These are phyloP conservation scores for Anolis carolinensis DNA, from an alignment of 2,113 vertebrate genomes.

Conservation along the genomic window DNA sequence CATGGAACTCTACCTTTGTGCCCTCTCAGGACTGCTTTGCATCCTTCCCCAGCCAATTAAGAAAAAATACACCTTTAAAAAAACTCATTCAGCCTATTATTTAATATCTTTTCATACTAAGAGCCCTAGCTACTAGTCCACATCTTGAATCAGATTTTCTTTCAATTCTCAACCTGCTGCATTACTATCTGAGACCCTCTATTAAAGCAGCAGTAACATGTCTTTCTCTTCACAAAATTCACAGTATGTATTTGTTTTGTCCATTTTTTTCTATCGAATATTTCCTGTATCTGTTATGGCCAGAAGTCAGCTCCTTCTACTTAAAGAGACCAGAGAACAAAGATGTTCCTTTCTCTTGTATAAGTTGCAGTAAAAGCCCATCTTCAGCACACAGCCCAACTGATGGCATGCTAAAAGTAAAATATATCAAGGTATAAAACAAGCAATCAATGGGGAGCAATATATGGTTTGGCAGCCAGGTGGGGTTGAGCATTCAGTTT, in stretches of 20 bases:
- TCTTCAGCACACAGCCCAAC: neutral
- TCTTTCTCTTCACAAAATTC: neutral
- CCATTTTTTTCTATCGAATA: neutral
- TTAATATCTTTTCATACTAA: neutral
- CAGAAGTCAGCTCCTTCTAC: neutral
- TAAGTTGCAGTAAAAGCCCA: neutral
- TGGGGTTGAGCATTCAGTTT: too few relatives aligned
- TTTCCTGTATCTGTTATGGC: too few relatives aligned
- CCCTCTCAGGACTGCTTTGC: neutral
- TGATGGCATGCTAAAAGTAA: too few relatives aligned
- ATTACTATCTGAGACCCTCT: neutral
- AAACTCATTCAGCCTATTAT: neutral
- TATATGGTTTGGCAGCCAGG: too few relatives aligned
- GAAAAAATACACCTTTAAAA: neutral
- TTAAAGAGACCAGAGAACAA: neutral
- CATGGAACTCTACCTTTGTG: neutral
- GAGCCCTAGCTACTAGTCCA: neutral
- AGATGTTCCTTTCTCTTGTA: neutral
- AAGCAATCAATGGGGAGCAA: too few relatives aligned
- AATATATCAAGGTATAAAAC: too few relatives aligned
- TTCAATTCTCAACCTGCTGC: neutral
- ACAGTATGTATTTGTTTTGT: neutral
- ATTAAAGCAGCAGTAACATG: neutral
- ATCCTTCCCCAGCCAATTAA: slow-evolving; percentile 15
- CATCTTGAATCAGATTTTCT: neutral